These are phyloP conservation scores for Sebastes schlegelii DNA, from an alignment of 2,113 vertebrate species.

Conservation along the genomic window DNA sequence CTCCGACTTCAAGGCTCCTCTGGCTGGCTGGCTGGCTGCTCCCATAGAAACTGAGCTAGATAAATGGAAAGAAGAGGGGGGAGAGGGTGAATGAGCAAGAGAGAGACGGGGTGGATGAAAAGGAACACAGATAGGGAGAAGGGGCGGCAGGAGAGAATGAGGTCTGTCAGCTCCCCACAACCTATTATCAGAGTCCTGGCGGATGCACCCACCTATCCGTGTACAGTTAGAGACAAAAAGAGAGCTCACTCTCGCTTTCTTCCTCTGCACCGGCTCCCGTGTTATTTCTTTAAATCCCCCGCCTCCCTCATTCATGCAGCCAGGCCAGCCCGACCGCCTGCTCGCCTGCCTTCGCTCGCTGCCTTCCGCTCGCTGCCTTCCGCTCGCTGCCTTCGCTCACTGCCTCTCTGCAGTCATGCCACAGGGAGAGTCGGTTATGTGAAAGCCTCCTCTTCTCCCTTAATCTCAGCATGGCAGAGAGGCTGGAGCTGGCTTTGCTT, in stretches of 20 bases:
- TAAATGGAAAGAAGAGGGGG: conserved; percentile 48
- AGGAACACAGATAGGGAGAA: conserved; percentile 24
- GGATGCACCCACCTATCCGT: conserved; percentile 25
- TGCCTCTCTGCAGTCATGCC: conserved; percentile 42
- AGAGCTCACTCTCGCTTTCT: conserved; percentile 33
- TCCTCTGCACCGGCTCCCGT: conserved; percentile 35
- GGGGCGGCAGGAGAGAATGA: conserved; percentile 35
- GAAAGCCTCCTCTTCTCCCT: conserved; percentile 64
- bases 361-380: neutral
- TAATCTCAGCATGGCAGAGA: conserved; percentile 71
- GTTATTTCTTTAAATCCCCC: conserved; percentile 49
- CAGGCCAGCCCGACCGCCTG: conserved; percentile 7
- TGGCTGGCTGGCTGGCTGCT: conserved; percentile 62
- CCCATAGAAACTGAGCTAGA: conserved; percentile 69
- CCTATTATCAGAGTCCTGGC: conserved; percentile 55
- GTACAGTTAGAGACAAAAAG: conserved; percentile 48
- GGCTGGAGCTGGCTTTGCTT: conserved; percentile 64
- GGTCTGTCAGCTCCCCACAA: conserved; percentile 51
- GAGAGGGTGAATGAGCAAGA: conserved; percentile 43
- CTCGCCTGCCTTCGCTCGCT: neutral
- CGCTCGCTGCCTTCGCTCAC: neutral
- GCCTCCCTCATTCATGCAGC: conserved; percentile 27
- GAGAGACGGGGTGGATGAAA: conserved; percentile 18
- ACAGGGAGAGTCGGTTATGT: conserved; percentile 63
- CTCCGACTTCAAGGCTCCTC: conserved; percentile 61